Conservation (phyloP, 2,888 invertebrate genomes). For the Drosophila neutralis region DNA sequence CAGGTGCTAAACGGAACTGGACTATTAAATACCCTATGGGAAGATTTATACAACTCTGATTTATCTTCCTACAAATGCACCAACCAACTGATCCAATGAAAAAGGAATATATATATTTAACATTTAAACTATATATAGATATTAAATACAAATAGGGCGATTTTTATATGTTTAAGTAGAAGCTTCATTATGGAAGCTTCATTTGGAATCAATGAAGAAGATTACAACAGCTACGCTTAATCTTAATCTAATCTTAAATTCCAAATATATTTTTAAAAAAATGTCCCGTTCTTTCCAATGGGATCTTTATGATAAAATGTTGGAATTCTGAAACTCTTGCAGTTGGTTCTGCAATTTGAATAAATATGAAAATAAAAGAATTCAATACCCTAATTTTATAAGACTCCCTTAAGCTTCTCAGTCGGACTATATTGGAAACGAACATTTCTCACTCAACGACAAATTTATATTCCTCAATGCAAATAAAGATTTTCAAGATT, state of each 20-base stretch:
- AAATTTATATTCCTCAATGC: neutral
- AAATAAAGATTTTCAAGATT: neutral
- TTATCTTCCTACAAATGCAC: neutral
- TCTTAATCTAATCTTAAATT: neutral
- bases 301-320: neutral
- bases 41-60: neutral
- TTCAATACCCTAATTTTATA: no score
- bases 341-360: no score
- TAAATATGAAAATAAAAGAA: neutral
- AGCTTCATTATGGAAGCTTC: neutral
- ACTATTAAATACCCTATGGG: neutral
- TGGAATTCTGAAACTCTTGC: neutral
- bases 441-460: neutral
- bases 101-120: neutral
- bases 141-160: neutral
- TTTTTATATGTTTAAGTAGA: no score
- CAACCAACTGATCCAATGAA: neutral
- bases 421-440: neutral
- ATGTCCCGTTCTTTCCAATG: no score
- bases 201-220: neutral
- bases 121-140: neutral
- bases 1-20: neutral
- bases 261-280: no score
- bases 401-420: neutral
- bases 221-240: neutral